Evolutionary conservation across 2,888 invertebrate species (phyloP).

Genomic region (Pelosia muscerda): DNA sequence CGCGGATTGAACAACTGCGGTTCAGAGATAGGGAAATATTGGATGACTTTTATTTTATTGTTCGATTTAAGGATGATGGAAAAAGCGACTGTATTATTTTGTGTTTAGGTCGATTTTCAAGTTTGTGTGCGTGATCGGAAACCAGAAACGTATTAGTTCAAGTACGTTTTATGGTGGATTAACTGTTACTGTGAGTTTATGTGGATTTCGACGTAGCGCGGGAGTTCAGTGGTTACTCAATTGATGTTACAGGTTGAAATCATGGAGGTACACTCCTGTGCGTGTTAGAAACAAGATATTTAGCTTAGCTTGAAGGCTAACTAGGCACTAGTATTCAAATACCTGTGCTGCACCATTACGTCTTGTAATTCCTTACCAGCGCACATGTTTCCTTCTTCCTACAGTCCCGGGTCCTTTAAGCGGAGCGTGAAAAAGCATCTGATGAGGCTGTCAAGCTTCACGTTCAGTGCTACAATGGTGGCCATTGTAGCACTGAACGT

Average conservation of each 20-base stretch:
- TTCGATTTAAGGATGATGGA: not conserved
- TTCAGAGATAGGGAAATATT: slow-evolving; percentile 16
- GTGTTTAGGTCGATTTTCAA: not conserved
- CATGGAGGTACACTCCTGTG: not conserved
- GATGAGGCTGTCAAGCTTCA: too few relatives aligned
- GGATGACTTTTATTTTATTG: slow-evolving; percentile 10
- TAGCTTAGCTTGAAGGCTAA: too few relatives aligned
- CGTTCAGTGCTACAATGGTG: too few relatives aligned
- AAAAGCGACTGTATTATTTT: not conserved
- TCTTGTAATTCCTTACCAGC: too few relatives aligned
- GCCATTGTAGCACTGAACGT: too few relatives aligned
- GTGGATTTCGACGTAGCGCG: not conserved
- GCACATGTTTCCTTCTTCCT: too few relatives aligned
- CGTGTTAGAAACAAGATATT: too few relatives aligned
- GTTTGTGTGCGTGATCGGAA: not conserved
- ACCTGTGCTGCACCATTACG: too few relatives aligned
- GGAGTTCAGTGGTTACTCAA: not conserved
- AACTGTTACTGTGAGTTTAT: too few relatives aligned
- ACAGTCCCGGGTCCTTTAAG: too few relatives aligned
- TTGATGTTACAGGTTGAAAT: not conserved
- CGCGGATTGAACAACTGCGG: slow-evolving; percentile 19
- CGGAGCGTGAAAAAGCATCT: too few relatives aligned
- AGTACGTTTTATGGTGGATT: not conserved
- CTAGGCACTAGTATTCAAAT: too few relatives aligned
- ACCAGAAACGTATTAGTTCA: not conserved